Evolutionary conservation across 2,888 invertebrate genomes (phyloP), one percentile per base, ranked within the genome.

Genomic region (Lissocephala sabroskyi): DNA sequence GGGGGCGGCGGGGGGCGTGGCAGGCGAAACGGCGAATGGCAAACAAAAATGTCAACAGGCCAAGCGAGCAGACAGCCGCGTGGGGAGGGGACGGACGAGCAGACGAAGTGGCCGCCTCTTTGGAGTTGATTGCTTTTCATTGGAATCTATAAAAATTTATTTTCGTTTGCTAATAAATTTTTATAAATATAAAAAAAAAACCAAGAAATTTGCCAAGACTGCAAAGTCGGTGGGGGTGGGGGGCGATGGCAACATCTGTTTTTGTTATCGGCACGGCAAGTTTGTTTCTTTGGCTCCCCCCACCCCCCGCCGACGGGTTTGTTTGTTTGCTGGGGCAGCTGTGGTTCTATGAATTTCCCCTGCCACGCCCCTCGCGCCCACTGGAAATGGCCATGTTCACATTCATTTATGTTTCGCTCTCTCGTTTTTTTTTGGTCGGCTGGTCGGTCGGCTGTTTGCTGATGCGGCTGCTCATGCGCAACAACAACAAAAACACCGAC

Each of bases 141-240:
- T 3, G 65, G 66, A 74, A 74, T 74, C 63, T 66, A 68, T 65
- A 56, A 54, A n/a, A 65, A 62, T 66, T 55, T 66, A 28, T 49
- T 51, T 59, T 57, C 50, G 57, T 67, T 64, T 23, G 54, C 62
- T 47, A 64, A 67, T 71, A 67, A 56, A 71, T 61, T 51, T 55
- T 47, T 62, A 50, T 55, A 59, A 16, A 30, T 39, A 53, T 46
- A 55, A 52, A 71, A 32, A 37, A 18, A 44, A 49, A 7, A 23
- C 3, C 4, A 23, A 23, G 23, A 23, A 23, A 23, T 23, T 23
- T 7, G 23, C 23, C 7, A 5, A 3, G 23, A 23, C n/a, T n/a
- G n/a, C 23, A 23, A 23, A 23, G 23, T 3, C 23, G 7, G 23
- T 23, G 23, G 23, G 23, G 23, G 23, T 3, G 23, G 23, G 23